Evolutionary conservation across 2,797 vertebrate genomes (phyloP).

Genomic region (Tangara arthus): DNA sequence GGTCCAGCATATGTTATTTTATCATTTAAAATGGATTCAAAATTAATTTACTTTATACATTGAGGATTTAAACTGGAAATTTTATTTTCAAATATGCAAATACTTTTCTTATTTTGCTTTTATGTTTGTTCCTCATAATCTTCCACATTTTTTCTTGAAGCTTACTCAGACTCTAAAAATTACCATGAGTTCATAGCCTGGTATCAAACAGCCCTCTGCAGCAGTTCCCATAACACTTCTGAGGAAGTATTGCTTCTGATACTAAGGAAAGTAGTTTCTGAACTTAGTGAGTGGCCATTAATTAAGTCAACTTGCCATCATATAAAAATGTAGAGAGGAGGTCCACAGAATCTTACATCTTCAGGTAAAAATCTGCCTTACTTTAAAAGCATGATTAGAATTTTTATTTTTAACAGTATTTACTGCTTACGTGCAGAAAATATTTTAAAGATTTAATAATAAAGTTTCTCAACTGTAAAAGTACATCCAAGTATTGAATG

Average conservation of each 20-base stretch:
- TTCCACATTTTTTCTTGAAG: slow-evolving; percentile 6
- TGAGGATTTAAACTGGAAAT: background rate
- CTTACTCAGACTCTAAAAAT: slow-evolving; percentile 46
- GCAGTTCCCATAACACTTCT: slow-evolving; percentile 50
- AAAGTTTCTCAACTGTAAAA: background rate
- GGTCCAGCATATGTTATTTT: background rate
- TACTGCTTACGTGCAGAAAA: background rate
- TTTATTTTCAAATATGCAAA: background rate
- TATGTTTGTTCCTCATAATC: background rate
- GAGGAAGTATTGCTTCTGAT: slow-evolving; percentile 55
- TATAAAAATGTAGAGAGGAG: slow-evolving; percentile 67
- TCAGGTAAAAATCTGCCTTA: slow-evolving; percentile 49
- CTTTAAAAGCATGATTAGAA: background rate
- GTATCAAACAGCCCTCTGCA: slow-evolving; percentile 54
- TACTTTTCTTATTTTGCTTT: background rate
- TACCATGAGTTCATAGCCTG: slow-evolving; percentile 53
- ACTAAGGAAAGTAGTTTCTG: slow-evolving; percentile 48
- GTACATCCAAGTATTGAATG: background rate
- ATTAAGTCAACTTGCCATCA: slow-evolving; percentile 64
- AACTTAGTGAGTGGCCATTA: slow-evolving; percentile 51
- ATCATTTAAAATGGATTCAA: background rate
- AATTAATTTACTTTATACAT: background rate
- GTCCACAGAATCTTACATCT: slow-evolving; percentile 66
- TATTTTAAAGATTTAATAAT: background rate
- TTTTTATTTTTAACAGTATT: background rate